Percentiles rank a stretch among this genome's conserved stretches.
phyloP scores from a whole-genome alignment of 64 coral and sea anemone species.

The Actinia tenebrosa region DNA sequence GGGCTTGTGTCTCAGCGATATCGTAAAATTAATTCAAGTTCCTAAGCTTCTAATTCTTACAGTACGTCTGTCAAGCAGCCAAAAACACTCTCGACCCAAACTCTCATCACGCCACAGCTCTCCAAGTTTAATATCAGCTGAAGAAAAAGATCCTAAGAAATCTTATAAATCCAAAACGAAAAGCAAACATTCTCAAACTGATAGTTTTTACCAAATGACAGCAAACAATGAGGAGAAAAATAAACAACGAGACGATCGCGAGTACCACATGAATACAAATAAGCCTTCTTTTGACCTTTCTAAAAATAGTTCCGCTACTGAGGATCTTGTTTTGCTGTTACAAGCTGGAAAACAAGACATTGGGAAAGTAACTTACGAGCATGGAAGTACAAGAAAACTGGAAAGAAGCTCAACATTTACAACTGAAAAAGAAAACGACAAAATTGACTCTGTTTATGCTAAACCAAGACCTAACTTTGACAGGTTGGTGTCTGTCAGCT shows the following conservation, averaged over 20 bases:
- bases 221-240: neutral
- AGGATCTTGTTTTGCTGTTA: slow-evolving; percentile 33
- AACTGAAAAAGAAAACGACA: neutral
- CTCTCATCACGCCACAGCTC: neutral
- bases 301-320: slow-evolving; percentile 11
- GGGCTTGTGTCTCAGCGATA: slow-evolving; percentile 59
- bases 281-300: neutral
- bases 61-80: slow-evolving; percentile 5
- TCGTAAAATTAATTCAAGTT: slow-evolving; percentile 85
- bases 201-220: neutral
- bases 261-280: slow-evolving; percentile 40
- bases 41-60: slow-evolving; percentile 71
- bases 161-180: slow-evolving; percentile 10
- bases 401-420: neutral
- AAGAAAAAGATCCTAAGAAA: neutral
- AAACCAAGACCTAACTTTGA: neutral
- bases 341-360: slow-evolving; percentile 6
- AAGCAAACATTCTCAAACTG: slow-evolving; percentile 23
- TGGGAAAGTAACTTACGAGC: neutral
- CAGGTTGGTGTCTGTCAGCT: neutral
- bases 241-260: neutral
- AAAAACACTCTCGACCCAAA: neutral
- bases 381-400: neutral
- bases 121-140: slow-evolving; percentile 8
- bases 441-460: neutral